phyloP scores from a whole-genome alignment of 1,140 invertebrate genomes.

The Lutraria rhynchaena region DNA sequence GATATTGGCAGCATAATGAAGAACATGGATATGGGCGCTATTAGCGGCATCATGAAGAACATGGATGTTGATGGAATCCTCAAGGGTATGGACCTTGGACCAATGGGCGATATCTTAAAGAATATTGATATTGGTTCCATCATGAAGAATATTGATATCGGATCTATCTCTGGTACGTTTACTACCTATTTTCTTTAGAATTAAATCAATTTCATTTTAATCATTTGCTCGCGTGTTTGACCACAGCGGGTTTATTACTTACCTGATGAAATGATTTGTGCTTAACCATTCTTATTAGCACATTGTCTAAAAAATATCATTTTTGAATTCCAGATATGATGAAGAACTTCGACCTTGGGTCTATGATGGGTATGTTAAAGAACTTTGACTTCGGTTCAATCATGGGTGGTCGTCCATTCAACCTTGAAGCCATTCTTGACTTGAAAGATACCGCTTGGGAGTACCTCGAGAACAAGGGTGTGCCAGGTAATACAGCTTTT shows the following conservation, averaged over 20 bases:
- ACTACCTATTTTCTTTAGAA: neutral
- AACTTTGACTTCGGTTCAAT: conserved; percentile 40
- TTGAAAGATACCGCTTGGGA: conserved; percentile 45
- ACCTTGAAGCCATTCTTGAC: conserved; percentile 30
- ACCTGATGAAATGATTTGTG: too few species aligned
- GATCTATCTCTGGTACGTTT: conserved; percentile 12
- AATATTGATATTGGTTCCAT: conserved; percentile 38
- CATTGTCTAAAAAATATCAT: neutral
- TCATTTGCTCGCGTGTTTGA: too few species aligned
- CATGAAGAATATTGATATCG: conserved; percentile 46
- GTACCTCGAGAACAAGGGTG: conserved; percentile 47
- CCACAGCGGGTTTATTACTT: too few species aligned
- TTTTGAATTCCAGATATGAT: conserved; percentile 12
- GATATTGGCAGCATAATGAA: conserved; percentile 31
- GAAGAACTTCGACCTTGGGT: conserved; percentile 45
- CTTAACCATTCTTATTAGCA: too few species aligned
- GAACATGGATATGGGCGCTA: conserved; percentile 43
- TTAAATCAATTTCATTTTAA: neutral
- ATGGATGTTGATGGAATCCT: conserved; percentile 26
- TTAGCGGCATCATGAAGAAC: conserved; percentile 39
- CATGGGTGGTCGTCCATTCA: neutral
- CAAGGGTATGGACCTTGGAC: conserved; percentile 45
- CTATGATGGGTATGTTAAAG: conserved; percentile 42
- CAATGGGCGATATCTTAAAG: conserved; percentile 33
- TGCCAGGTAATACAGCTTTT: too few species aligned